Evolutionary conservation across 1,140 invertebrate genomes (phyloP), one percentile per base, ranked within the genome.

Genomic region (Brachionus angularis): DNA sequence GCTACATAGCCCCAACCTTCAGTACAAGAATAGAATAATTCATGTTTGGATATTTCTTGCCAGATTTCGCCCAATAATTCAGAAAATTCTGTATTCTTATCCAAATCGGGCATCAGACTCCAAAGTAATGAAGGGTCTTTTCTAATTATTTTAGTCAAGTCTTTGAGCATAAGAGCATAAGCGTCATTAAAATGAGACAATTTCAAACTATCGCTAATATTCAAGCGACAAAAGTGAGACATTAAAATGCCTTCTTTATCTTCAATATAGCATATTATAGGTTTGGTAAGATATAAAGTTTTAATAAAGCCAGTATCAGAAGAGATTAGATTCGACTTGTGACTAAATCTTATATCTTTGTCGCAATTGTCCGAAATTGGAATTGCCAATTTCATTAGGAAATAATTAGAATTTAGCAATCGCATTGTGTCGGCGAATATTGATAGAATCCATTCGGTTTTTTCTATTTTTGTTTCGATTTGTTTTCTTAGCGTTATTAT

Each of bases 1-100:
- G 70, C 70, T 29, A 71, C 70, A 55, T 55, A 71, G 7, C 70
- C 70, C 70, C 70, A 71, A 8, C 70, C 70, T 55, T 71, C 70
- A 16, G 70, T 71, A 4, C 16, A 25, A 4, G 50, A 55, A 34
- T 55, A 71, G n/a, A 71, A 71, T 33, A 71, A n/a, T 25, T 71
- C 70, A 10, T 71, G 52, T 25, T 71, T 71, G 23, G 36, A 50
- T 31, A 71, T 52, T 31, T 71, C 67, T 52, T 50, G 46, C 67
- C 67, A 71, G 36, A 71, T 71, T 52, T 71, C 67, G 3, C 47
- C 46, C 16, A 52, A 18, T 14, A 71, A 34, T 29, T 67, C 67
- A 2, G 34, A 31, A 31, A 42, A 53, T 39, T 53, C 67, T 5
- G 33, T 29, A 12, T 52, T 71, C 21, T 55, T 39, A 4, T 55